Evolutionary conservation across 2,113 vertebrate genomes (phyloP), one percentile per base, ranked within the genome.

Genomic region (Trochalopteron elliotii): DNA sequence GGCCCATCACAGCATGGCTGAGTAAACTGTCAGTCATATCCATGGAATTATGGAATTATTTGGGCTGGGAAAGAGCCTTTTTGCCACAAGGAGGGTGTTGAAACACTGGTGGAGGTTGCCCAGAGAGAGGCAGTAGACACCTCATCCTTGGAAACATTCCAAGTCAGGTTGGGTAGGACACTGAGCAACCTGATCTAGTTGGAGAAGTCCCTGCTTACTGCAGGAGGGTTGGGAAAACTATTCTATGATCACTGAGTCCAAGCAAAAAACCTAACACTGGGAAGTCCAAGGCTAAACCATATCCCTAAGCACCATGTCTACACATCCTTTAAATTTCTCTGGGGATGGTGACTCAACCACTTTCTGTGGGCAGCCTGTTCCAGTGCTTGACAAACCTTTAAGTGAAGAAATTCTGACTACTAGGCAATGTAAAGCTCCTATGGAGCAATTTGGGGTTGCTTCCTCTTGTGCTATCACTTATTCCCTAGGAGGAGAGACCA

Each of bases 371-470:
- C 10, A 76, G 25, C 15, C 28, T 19, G 8, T 39, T 86, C 7
- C 53, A 55, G 5, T 8, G 12, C 24, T 44, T 75, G 21, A 27
- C 5, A 52, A 86, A n/a, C 3, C 5, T 76, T 67, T 44, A 0
- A 1, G 14, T 15, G 42, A 75, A 56, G 9, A 67, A 18, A 4
- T 21, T 75, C 35, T 83, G 63, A 39, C 16, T 57, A 7, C 33
- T 12, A n/a, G 22, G 4, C 12, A 5, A 60, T 3, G 15, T 44
- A 82, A 75, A 49, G 4, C 5, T 44, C 18, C 23, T 25, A 11
- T 33, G 8, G 17, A 24, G 17, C 24, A 72, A 30, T 33, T 8
- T 40, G 25, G 15, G 45, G 11, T 6, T 0, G 0, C 52, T 65
- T 61, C 10, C 11, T 60, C 55, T 60, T 47, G 33, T n/a, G 27